A percentile compares a stretch with the other conserved stretches of the same genome.
Evolutionary conservation across 1,140 invertebrate species (phyloP).

Genomic region (Euwallacea similis): DNA sequence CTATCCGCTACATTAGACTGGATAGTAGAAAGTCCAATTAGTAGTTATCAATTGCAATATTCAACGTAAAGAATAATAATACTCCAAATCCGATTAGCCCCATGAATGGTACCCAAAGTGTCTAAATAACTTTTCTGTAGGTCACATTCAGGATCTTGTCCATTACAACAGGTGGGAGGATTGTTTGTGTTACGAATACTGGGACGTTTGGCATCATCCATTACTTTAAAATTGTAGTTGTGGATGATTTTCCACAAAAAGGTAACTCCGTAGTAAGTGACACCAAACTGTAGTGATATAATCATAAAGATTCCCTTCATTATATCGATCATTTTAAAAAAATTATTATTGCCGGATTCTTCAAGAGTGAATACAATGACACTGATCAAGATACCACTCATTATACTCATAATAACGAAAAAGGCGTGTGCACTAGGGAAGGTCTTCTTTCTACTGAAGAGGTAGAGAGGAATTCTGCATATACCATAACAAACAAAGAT

Average conservation of each 20-base stretch:
- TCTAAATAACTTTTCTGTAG: too few species aligned
- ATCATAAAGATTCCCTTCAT: too few species aligned
- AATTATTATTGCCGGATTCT: slow-evolving; percentile 32
- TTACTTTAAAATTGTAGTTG: slow-evolving; percentile 44
- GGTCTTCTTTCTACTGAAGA: slow-evolving; percentile 47
- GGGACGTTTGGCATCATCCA: not conserved
- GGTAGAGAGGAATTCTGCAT: slow-evolving; percentile 44
- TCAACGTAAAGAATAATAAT: not conserved
- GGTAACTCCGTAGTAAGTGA: slow-evolving; percentile 36
- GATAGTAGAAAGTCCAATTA: too few species aligned
- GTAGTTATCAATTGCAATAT: not conserved
- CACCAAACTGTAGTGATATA: slow-evolving; percentile 43
- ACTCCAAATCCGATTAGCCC: not conserved
- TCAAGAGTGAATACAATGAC: slow-evolving; percentile 41
- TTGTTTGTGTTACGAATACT: not conserved
- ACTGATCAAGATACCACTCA: slow-evolving; percentile 42
- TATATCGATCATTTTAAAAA: too few species aligned
- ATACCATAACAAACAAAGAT: slow-evolving; percentile 43
- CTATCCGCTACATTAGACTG: too few species aligned
- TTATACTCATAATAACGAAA: slow-evolving; percentile 43
- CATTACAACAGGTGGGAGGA: not conserved
- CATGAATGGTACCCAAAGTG: not conserved
- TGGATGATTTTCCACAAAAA: slow-evolving; percentile 42
- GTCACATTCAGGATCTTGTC: not conserved
- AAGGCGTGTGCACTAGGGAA: slow-evolving; percentile 41